Percentiles rank a stretch among this genome's conserved stretches.
phyloP scores from a whole-genome alignment of 2,888 invertebrate species.

The Smittia aterrima region DNA sequence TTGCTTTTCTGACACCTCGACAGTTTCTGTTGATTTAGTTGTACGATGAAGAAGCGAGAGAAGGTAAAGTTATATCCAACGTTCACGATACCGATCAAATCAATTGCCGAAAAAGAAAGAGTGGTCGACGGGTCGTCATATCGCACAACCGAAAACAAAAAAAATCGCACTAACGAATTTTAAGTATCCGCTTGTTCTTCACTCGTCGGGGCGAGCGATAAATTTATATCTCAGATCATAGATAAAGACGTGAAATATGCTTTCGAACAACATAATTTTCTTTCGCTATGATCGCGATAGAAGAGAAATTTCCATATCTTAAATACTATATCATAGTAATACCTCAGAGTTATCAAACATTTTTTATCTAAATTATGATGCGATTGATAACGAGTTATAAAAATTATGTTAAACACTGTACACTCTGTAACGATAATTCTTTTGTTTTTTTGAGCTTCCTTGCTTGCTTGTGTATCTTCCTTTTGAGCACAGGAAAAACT shows the following conservation, averaged over 20 bases:
- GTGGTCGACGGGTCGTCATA: background rate
- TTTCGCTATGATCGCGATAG: conserved; percentile 1
- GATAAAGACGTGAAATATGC: conserved; percentile 30
- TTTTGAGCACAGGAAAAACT: background rate
- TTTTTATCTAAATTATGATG: conserved; percentile 25
- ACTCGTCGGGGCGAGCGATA: conserved; percentile 10
- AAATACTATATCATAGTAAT: conserved; percentile 29
- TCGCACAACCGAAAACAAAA: conserved; percentile 5
- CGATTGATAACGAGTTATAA: conserved; percentile 19
- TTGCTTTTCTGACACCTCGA: conserved; percentile 25
- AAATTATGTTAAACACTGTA: conserved; percentile 37
- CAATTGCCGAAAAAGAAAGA: conserved; percentile 5
- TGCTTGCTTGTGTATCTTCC: background rate
- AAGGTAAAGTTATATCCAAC: conserved; percentile 7
- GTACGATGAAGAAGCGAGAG: background rate
- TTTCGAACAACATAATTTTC: conserved; percentile 34
- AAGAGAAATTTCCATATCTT: conserved; percentile 13
- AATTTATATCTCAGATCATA: conserved; percentile 28
- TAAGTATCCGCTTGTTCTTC: conserved; percentile 4
- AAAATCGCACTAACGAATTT: conserved; percentile 17
- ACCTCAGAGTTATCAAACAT: conserved; percentile 41
- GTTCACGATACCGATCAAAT: conserved; percentile 5
- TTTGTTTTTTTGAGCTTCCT: background rate
- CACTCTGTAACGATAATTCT: conserved; percentile 7
- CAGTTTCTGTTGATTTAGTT: conserved; percentile 19